Base-by-base conservation (phyloP, 2,888 invertebrate genomes). In the Tenthredo amoena region DNA sequence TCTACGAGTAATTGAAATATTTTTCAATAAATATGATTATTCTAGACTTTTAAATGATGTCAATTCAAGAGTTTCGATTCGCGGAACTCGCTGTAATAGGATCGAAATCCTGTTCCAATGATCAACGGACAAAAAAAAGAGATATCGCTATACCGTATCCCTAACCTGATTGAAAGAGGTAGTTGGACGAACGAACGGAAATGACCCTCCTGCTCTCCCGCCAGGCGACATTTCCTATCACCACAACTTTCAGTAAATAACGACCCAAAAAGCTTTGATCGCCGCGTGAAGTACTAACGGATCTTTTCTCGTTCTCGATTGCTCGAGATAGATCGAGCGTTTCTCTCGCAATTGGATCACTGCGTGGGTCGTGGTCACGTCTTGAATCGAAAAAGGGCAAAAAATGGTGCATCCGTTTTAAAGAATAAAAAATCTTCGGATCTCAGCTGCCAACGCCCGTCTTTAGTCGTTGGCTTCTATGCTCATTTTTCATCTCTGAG, bases 341-440 rank as follows among this genome's bases (percentile, higher is more conserved):
- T 50, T 81, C 81, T 40, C 58, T 40, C 40, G n/a, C 58, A 40
- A 81, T 81, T 62, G 81, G 81, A 81, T 81, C 81, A 81, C 47
- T 31, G 81, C 62, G 62, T 81, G 81, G 81, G 81, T 81, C 81
- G 81, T 21, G 58, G 81, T 81, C 81, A 81, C 81, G 81, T 81
- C 62, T 81, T 62, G 62, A 81, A 58, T 81, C 62, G 58, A 81
- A 34, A 81, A 26, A 62, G 26, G 26, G 62, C 81, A 58, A 81
- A 62, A 81, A 58, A 50, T 62, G 37, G 62, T 62, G 40, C 81
- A 50, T 81, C 62, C 81, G 62, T 34, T 81, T 62, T 62, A 40
- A 62, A 62, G 62, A n/a, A 37, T 81, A 50, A 62, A 81, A 81
- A 62, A 62, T 81, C 81, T 12, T 62, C 9, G 10, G 62, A 58